These are phyloP conservation scores for Heliothis subflexa DNA, from an alignment of 1,140 invertebrate genomes.

Conservation along the genomic window DNA sequence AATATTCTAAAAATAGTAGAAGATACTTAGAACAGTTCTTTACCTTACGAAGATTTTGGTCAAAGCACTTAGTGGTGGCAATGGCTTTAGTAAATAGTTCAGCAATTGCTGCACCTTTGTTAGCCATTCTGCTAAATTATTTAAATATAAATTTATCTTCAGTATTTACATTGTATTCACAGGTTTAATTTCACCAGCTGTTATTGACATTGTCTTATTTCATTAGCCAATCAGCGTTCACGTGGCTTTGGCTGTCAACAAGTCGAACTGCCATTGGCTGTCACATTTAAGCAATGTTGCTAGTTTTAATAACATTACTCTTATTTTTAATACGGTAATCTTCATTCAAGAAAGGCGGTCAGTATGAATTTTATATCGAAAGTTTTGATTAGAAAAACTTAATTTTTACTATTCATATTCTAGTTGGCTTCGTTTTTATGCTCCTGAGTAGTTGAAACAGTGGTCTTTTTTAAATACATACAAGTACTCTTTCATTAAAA, in stretches of 20 bases:
- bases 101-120: slow-evolving; percentile 69
- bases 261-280: background rate
- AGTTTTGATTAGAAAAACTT: too few relatives aligned
- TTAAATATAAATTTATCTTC: background rate
- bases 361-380: too few relatives aligned
- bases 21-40: slow-evolving; percentile 1
- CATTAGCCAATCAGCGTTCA: too few relatives aligned
- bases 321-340: too few relatives aligned
- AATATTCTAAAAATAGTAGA: background rate
- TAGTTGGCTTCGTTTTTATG: too few relatives aligned
- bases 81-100: slow-evolving; percentile 78
- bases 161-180: slow-evolving; percentile 25
- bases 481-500: too few relatives aligned
- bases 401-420: too few relatives aligned
- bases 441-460: too few relatives aligned
- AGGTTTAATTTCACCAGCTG: background rate
- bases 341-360: too few relatives aligned
- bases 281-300: background rate
- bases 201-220: background rate
- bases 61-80: slow-evolving; percentile 76
- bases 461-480: too few relatives aligned
- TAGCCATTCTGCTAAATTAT: slow-evolving; percentile 60
- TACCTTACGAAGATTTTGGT: slow-evolving; percentile 78
- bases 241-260: too few relatives aligned
- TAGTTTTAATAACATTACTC: background rate